A percentile compares a stretch with the other conserved stretches of the same genome.
Evolutionary conservation across 2,797 vertebrate species (phyloP).

Genomic region (Pseudochaenichthys georgianus): DNA sequence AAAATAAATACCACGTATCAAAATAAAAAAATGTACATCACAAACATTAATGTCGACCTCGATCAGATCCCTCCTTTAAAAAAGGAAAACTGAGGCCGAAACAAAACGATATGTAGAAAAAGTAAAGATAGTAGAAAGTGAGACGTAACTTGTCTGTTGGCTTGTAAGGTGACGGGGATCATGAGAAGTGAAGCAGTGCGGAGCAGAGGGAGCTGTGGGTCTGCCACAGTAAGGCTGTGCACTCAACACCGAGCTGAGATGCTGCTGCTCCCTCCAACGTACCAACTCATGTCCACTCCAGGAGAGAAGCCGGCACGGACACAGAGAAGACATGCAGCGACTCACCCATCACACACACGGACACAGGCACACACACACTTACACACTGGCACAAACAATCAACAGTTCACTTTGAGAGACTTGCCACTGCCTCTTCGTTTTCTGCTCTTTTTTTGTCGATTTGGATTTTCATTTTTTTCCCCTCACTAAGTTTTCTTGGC

Average conservation of each 20-base stretch:
- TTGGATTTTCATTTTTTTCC: constrained; percentile 30
- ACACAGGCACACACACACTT: background rate
- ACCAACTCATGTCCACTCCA: constrained; percentile 58
- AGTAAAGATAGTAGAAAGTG: constrained; percentile 56
- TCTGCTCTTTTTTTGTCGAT: constrained; percentile 32
- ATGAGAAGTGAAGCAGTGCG: constrained; percentile 75
- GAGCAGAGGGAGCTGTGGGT: constrained; percentile 67
- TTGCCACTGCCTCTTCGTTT: constrained; percentile 47
- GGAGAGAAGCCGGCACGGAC: constrained; percentile 75
- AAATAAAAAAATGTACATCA: constrained; percentile 53
- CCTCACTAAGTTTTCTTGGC: constrained; percentile 74
- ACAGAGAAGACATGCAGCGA: constrained; percentile 74
- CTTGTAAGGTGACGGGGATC: constrained; percentile 78
- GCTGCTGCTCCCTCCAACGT: constrained; percentile 77
- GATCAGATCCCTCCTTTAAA: constrained; percentile 34
- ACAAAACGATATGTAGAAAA: constrained; percentile 68
- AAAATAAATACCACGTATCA: constrained; percentile 75
- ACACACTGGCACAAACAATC: constrained; percentile 9
- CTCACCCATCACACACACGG: constrained; percentile 18
- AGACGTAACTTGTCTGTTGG: constrained; percentile 72
- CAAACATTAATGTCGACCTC: constrained; percentile 36
- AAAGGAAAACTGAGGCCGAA: constrained; percentile 45
- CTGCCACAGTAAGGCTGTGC: constrained; percentile 86
- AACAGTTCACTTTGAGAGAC: constrained; percentile 45
- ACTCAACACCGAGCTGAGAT: constrained; percentile 86